Conservation (phyloP, 2,113 vertebrate species). For the Aspidoscelis tigris region DNA sequence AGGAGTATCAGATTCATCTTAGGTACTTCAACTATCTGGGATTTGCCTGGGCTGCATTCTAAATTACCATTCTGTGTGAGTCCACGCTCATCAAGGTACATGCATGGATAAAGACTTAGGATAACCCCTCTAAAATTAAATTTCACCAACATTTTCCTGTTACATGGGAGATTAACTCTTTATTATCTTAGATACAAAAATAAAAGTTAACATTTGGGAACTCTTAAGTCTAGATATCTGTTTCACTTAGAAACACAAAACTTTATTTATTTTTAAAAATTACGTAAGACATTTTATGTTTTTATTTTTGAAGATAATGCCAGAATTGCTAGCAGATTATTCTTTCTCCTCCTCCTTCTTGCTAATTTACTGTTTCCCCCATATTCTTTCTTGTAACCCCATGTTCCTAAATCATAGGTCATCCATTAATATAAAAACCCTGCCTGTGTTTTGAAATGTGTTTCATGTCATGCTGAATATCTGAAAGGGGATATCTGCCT, state of each 20-base stretch:
- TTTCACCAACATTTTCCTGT: slow-evolving; percentile 1
- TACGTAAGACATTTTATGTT: background rate
- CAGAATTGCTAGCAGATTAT: slow-evolving; percentile 3
- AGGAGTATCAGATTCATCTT: too few relatives aligned
- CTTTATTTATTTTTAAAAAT: background rate
- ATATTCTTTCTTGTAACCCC: slow-evolving; percentile 32
- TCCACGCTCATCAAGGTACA: too few relatives aligned
- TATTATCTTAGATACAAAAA: background rate
- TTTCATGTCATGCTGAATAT: slow-evolving; percentile 7
- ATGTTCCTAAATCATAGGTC: slow-evolving; percentile 28
- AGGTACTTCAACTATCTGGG: too few relatives aligned
- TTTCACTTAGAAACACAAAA: slow-evolving; percentile 2
- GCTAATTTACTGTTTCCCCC: slow-evolving; percentile 30
- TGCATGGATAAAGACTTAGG: background rate
- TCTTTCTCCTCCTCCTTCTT: slow-evolving; percentile 16
- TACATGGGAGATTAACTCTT: background rate
- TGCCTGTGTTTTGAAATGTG: slow-evolving; percentile 7
- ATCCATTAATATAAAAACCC: slow-evolving; percentile 51
- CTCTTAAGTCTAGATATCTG: background rate
- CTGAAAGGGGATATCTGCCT: slow-evolving; percentile 36
- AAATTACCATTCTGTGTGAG: background rate
- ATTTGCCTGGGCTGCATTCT: too few relatives aligned
- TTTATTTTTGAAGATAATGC: slow-evolving; percentile 9
- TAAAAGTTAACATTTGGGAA: slow-evolving; percentile 26
- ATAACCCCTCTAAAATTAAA: background rate